Base-by-base conservation (phyloP, 2,888 invertebrate species). In the Rhagium mordax region DNA sequence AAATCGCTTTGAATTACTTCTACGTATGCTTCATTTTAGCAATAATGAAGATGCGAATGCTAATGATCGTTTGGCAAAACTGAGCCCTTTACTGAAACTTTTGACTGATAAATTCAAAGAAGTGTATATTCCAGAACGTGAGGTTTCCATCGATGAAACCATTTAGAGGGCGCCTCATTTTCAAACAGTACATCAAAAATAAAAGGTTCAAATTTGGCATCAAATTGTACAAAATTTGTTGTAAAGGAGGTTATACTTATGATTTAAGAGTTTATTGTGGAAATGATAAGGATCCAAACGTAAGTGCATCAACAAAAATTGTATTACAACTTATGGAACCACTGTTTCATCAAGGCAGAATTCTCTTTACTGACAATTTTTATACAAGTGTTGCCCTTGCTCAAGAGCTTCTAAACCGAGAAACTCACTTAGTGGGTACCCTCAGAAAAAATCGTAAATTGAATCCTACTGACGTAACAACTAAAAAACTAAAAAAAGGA, bases 361-460 rank as follows among this genome's bases (percentile, higher is more conserved):
- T 49, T 59, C 51, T 73, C 16, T 73, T 47, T 41, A 70, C 69
- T 4, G 73, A 73, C 64, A 69, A 78, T 74, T 75, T 70, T 59
- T 75, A 75, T 57, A 74, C 71, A n/a, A 69, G 70, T 41, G 62
- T 72, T 51, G 8, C 70, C 10, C 66, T 77, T 48, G 77, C 77
- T 48, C 48, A 73, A 24, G 47, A 62, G 59, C 61, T 72, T 13
- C 59, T 77, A 64, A 67, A 65, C 24, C 47, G 71, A 59, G 20
- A 71, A 66, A 75, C 77, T 51, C 71, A 75, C 64, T 61, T 72
- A 20, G 68, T 77, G 16, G 72, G 74, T n/a, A 75, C 77, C 21
- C 66, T 78, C 5, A 59, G 72, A 64, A 61, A 48, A 65, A 71
- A 76, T 51, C 53, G 71, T 49, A 74, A 71, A 62, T 21, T 61